Conservation (phyloP, 2,113 vertebrate genomes). For the Chloropsis cyanopogon region DNA sequence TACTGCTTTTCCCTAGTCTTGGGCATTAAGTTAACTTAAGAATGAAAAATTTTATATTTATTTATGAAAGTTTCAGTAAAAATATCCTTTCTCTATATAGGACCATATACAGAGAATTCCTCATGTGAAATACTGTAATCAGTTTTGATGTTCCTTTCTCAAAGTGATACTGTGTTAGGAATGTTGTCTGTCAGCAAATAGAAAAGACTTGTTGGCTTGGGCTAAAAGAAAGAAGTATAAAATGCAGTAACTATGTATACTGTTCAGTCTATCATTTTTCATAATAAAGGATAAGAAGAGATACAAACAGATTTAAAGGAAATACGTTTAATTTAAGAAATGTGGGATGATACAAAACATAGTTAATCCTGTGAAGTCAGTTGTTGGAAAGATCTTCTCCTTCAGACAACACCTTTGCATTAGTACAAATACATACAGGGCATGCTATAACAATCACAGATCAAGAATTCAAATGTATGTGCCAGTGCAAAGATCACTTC, state of each 20-base stretch:
- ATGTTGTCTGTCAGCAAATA: neutral
- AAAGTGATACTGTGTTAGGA: neutral
- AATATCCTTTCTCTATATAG: neutral
- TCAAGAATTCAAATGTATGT: neutral
- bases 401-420: neutral
- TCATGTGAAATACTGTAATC: neutral
- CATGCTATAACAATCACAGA: neutral
- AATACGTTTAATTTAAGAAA: neutral
- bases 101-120: neutral
- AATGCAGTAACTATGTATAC: neutral
- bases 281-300: neutral
- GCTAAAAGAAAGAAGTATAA: neutral
- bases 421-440: neutral
- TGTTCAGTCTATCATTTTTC: neutral
- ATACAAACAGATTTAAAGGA: neutral
- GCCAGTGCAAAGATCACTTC: neutral
- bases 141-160: neutral
- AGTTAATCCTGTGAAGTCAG: neutral
- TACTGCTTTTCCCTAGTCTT: neutral
- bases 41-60: neutral
- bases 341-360: neutral
- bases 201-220: neutral
- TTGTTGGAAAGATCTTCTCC: accelerated
- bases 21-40: neutral
- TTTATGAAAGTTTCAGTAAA: neutral